phyloP scores from a whole-genome alignment of 2,113 vertebrate species.

The Sciurus niger region DNA sequence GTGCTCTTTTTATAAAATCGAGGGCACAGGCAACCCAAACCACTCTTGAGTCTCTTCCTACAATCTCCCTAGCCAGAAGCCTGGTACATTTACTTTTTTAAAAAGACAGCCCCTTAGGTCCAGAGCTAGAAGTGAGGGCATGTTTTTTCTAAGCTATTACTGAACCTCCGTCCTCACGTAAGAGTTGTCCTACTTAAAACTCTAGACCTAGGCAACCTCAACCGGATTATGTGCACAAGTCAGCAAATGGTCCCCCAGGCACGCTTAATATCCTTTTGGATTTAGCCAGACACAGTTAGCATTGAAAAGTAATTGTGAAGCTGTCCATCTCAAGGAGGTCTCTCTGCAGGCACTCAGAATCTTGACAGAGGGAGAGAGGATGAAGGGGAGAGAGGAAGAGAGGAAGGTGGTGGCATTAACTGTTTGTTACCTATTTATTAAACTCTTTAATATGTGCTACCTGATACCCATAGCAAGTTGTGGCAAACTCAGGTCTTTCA shows the following conservation, averaged over 20 bases:
- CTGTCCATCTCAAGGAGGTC: background rate
- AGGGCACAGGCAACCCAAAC: background rate
- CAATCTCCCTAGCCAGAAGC: background rate
- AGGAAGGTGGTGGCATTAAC: background rate
- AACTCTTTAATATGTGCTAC: background rate
- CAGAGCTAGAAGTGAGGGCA: background rate
- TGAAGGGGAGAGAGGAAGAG: background rate
- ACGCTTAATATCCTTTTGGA: background rate
- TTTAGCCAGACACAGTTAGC: background rate
- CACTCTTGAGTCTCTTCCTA: background rate
- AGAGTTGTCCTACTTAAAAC: slow-evolving; percentile 34
- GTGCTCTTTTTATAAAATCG: background rate
- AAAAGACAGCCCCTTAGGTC: background rate
- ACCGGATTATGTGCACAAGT: background rate
- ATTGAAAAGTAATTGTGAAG: slow-evolving; percentile 8
- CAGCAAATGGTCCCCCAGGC: background rate
- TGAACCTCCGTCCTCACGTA: slow-evolving; percentile 13
- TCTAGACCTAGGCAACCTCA: background rate
- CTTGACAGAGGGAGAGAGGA: background rate
- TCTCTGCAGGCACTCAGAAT: background rate
- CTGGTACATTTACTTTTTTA: background rate
- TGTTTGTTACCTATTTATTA: background rate
- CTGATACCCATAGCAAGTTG: background rate
- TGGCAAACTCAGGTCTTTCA: background rate
- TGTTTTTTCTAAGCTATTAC: slow-evolving; percentile 34